Evolutionary conservation across 2,888 invertebrate genomes (phyloP).

Genomic region (Pristionchus entomophagus): DNA sequence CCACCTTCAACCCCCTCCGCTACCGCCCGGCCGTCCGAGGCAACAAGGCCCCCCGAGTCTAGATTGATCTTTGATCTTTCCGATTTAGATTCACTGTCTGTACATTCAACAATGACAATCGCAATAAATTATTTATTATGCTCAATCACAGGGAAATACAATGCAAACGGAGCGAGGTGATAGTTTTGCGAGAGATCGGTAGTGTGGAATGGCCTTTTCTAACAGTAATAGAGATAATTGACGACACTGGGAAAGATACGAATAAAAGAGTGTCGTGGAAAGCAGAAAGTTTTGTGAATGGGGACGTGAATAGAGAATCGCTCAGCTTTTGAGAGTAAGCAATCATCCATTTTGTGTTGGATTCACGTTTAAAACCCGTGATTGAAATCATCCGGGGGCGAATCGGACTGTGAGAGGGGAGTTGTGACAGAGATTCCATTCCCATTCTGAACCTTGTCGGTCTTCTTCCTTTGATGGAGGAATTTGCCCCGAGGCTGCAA

Average conservation of each 20-base stretch:
- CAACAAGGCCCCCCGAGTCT: slow-evolving; percentile 27
- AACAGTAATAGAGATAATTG: too few relatives aligned
- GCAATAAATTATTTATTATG: slow-evolving; percentile 10
- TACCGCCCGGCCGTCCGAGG: slow-evolving; percentile 64
- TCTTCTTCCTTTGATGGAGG: neutral
- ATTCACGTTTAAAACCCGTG: neutral
- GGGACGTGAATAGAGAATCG: too few relatives aligned
- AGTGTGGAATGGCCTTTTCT: neutral
- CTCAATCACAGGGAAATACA: slow-evolving; percentile 1
- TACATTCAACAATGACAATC: slow-evolving; percentile 21
- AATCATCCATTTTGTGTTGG: too few relatives aligned
- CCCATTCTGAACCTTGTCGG: neutral
- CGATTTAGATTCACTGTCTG: neutral
- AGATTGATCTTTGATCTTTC: slow-evolving; percentile 40
- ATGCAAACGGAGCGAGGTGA: neutral
- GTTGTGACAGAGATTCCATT: slow-evolving; percentile 20
- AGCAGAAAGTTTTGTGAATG: too few relatives aligned
- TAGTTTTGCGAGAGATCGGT: too few relatives aligned
- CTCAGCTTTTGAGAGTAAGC: too few relatives aligned
- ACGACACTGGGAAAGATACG: too few relatives aligned
- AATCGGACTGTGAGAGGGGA: neutral
- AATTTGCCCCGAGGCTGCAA: neutral
- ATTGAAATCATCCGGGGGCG: slow-evolving; percentile 7
- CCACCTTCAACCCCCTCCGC: slow-evolving; percentile 68
- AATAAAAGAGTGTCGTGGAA: too few relatives aligned